Conservation (phyloP, 1,140 invertebrate species). For the Hyposmocoma kahamanoa region DNA sequence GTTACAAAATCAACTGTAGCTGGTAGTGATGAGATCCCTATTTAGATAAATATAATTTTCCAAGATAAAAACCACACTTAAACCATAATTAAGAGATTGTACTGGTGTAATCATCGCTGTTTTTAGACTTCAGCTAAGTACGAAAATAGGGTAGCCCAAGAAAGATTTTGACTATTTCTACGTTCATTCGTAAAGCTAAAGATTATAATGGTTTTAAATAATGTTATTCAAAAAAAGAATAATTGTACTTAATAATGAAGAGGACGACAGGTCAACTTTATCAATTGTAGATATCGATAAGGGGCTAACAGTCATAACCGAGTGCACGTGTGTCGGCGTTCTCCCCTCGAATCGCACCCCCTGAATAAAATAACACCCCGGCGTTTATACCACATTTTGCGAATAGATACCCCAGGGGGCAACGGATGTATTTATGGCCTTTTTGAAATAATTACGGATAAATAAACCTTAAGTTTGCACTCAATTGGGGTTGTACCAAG, state of each 20-base stretch:
- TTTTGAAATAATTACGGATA: slow-evolving; percentile 53
- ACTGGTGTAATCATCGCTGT: too few relatives aligned
- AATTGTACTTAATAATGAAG: slow-evolving; percentile 26
- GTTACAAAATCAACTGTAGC: too few relatives aligned
- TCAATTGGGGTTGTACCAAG: slow-evolving; percentile 21
- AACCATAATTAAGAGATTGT: too few relatives aligned
- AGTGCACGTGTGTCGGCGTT: slow-evolving; percentile 61
- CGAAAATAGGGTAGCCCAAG: too few relatives aligned
- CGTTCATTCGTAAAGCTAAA: too few relatives aligned
- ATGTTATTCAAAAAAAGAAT: slow-evolving; percentile 17
- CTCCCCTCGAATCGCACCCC: slow-evolving; percentile 30
- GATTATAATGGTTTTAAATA: too few relatives aligned
- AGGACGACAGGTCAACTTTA: slow-evolving; percentile 53
- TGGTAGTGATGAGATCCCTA: too few relatives aligned
- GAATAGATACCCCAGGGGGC: slow-evolving; percentile 38
- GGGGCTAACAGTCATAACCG: slow-evolving; percentile 42
- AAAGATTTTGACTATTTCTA: too few relatives aligned
- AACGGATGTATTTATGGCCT: slow-evolving; percentile 39
- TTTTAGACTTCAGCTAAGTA: too few relatives aligned
- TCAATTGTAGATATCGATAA: slow-evolving; percentile 18
- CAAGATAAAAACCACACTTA: too few relatives aligned
- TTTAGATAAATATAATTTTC: too few relatives aligned
- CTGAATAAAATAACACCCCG: slow-evolving; percentile 26
- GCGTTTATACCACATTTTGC: slow-evolving; percentile 45
- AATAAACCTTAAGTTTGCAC: slow-evolving; percentile 53